These are phyloP conservation scores for Manis crassicaudata DNA, from an alignment of 2,797 vertebrate genomes.

Conservation along the genomic window DNA sequence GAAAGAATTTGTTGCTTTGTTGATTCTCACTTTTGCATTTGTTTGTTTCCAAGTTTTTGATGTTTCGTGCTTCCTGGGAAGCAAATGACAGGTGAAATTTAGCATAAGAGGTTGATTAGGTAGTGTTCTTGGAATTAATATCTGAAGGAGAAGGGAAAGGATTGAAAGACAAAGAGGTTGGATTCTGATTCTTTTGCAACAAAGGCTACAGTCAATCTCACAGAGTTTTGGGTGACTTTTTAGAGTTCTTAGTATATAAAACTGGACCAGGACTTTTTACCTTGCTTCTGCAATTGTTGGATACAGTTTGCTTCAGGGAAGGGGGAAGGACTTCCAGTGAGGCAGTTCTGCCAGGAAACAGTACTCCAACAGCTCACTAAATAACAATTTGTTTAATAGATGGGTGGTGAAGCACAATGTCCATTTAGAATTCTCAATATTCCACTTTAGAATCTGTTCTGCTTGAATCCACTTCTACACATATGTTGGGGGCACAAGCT, in stretches of 20 bases:
- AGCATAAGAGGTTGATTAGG: not conserved
- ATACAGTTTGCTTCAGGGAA: not conserved
- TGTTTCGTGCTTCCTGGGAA: not conserved
- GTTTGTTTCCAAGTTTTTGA: slow-evolving; percentile 5
- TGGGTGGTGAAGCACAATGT: not conserved
- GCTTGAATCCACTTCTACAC: not conserved
- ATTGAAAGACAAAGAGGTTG: not conserved
- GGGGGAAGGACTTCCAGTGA: not conserved
- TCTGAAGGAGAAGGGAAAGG: not conserved
- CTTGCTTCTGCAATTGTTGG: not conserved
- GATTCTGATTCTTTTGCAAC: not conserved
- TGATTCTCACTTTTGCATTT: slow-evolving; percentile 4
- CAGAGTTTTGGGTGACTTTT: not conserved
- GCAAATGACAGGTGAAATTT: not conserved
- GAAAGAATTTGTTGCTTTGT: not conserved
- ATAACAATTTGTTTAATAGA: not conserved
- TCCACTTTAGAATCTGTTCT: not conserved
- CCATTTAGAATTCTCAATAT: not conserved
- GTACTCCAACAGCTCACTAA: not conserved
- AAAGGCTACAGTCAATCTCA: not conserved
- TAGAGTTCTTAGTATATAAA: not conserved
- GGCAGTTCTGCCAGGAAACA: not conserved
- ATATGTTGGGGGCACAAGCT: not conserved
- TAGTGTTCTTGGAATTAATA: not conserved
- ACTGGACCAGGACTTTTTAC: not conserved